Evolutionary conservation across 1,140 invertebrate genomes (phyloP).

Genomic region (Thrips palmi): DNA sequence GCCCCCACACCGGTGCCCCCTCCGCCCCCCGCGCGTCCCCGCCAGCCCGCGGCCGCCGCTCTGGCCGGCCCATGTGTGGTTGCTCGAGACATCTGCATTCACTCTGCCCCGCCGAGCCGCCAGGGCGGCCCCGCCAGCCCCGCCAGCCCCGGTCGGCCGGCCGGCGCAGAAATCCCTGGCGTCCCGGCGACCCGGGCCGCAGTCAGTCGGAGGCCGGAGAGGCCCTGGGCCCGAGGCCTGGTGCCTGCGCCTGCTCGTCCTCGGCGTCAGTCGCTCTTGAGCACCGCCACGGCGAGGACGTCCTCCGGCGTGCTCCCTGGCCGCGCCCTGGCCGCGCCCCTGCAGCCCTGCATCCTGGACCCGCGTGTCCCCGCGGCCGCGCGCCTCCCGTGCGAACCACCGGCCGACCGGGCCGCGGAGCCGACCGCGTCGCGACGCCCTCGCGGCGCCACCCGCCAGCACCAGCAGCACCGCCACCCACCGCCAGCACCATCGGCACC

Average conservation of each 20-base stretch:
- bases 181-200: too few species aligned
- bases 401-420: neutral
- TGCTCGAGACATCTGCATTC: neutral
- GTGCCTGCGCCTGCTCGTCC: too few species aligned
- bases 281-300: too few species aligned
- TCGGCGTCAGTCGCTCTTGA: too few species aligned
- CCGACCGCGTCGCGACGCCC: neutral
- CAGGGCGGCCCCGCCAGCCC: too few species aligned
- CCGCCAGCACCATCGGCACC: neutral
- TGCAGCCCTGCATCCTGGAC: too few species aligned
- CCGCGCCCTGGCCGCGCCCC: too few species aligned
- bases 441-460: neutral
- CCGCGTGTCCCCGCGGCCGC: neutral
- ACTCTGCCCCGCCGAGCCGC: neutral
- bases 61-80: too few species aligned
- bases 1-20: neutral
- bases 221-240: too few species aligned
- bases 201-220: too few species aligned
- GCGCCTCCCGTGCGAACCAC: neutral
- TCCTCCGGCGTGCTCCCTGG: too few species aligned
- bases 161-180: neutral
- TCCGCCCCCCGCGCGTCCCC: neutral
- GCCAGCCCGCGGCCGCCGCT: too few species aligned
- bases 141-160: neutral
- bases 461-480: neutral